phyloP scores from a whole-genome alignment of 2,797 vertebrate species.

The Perodicticus potto region DNA sequence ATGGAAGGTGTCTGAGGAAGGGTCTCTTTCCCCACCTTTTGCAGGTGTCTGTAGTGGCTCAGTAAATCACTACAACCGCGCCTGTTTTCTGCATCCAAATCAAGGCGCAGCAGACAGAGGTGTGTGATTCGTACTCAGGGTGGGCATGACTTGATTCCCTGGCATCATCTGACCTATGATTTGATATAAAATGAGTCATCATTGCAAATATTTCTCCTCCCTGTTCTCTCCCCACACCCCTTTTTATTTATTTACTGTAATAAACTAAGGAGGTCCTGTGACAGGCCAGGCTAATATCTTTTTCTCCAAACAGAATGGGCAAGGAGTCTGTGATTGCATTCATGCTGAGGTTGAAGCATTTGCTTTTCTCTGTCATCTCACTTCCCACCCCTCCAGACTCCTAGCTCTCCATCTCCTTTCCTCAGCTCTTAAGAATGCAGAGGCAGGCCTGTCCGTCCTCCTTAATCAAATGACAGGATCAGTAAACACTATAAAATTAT shows the following conservation, averaged over 20 bases:
- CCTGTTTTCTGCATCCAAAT: not conserved
- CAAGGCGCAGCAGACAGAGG: not conserved
- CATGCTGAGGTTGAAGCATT: constrained; percentile 10
- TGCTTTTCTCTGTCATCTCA: not conserved
- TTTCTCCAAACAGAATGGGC: constrained; percentile 22
- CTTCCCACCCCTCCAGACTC: not conserved
- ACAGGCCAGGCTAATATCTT: constrained; percentile 35
- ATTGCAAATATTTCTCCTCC: constrained; percentile 47
- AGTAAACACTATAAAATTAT: constrained; percentile 58
- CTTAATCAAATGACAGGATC: constrained; percentile 67
- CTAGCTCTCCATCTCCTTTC: constrained; percentile 1
- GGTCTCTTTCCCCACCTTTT: not conserved
- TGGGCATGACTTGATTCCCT: constrained; percentile 41
- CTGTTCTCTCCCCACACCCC: not conserved
- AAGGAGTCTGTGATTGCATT: constrained; percentile 65
- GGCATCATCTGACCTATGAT: constrained; percentile 48
- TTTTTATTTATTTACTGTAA: constrained; percentile 39
- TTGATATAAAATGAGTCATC: constrained; percentile 70
- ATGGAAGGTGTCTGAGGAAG: not conserved
- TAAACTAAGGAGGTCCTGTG: constrained; percentile 19
- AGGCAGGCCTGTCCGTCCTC: constrained; percentile 73
- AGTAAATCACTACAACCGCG: not conserved
- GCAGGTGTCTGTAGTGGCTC: not conserved
- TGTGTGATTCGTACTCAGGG: constrained; percentile 3
- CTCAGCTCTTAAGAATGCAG: constrained; percentile 66